Base-by-base conservation (phyloP, 2,113 vertebrate genomes). In the Oncorhynchus tshawytscha region DNA sequence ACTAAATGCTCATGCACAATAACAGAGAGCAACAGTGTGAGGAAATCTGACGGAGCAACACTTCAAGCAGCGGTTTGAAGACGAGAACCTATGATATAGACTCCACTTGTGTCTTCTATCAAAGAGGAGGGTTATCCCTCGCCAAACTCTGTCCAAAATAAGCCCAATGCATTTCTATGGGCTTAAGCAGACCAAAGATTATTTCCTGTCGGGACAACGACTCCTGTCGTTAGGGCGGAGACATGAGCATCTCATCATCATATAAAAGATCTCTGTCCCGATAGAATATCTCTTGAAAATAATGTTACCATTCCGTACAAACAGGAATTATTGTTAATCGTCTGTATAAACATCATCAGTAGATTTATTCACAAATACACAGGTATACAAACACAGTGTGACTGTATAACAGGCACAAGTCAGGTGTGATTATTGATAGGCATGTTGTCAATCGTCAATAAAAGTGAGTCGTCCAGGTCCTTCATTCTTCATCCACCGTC, bases 401-500 rank as follows among this genome's bases (percentile, higher is more conserved):
- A 18, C 13, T n/a, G 7, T 20, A 9, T 11, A 11, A 29, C 16
- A 15, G 65, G 27, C 65, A 67, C 27, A 29, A 31, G 65, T 27
- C 22, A 18, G 51, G 15, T 18, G 20, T 20, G 39, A 18, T 68
- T 9, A n/a, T 7, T 20, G 8, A 18, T 49, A 1, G 62, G 27
- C n/a, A 4, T 15, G 22, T 67, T 77, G 27, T 97, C 85, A 99
- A 62, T 99, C 98, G 54, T 99, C 97, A 20, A 91, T 89, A 83
- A 99, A 99, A 0, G 95, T 99, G 51, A 99, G 78, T 71, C 98
- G 93, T 5, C 97, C 96, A 0, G 97, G 97, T 0, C 98, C 97
- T 86, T 99, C 97, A 20, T 96, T 98, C 86, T 92, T 98, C 97
- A 98, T 98, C 98, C 97, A 99, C 9, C 97, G 92, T 9, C 98